phyloP scores from a whole-genome alignment of 2,888 invertebrate genomes.

The Xestia rhomboidea region DNA sequence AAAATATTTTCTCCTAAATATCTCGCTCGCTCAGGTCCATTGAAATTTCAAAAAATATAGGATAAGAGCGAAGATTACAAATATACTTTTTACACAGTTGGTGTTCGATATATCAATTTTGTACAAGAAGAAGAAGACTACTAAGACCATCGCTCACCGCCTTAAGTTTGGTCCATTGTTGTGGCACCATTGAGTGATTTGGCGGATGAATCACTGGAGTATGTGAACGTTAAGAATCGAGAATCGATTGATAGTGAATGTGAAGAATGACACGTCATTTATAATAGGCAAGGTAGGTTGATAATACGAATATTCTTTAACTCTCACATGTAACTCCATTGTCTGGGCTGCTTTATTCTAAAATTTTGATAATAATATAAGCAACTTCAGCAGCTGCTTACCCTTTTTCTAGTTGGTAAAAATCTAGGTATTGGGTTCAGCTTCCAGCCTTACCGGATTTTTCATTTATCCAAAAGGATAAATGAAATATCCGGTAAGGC shows the following conservation, averaged over 20 bases:
- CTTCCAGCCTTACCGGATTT: neutral
- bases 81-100: neutral
- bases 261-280: constrained; percentile 51
- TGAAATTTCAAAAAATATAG: too few species aligned
- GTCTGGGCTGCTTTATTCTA: neutral
- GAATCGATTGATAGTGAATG: constrained; percentile 29
- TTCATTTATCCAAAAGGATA: neutral
- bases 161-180: constrained; percentile 34
- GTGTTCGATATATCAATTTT: neutral
- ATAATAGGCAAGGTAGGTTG: neutral
- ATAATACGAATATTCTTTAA: neutral
- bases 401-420: neutral
- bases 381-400: neutral
- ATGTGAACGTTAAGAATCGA: constrained; percentile 52
- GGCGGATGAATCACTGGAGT: constrained; percentile 69
- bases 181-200: constrained; percentile 53
- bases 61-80: too few species aligned
- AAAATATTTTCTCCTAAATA: neutral
- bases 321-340: neutral
- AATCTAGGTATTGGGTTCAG: neutral
- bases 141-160: neutral
- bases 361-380: neutral
- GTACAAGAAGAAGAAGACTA: neutral
- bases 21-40: neutral
- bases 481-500: too few species aligned